Conservation (phyloP, 2,113 vertebrate genomes). For the Hirundichthys speculiger region DNA sequence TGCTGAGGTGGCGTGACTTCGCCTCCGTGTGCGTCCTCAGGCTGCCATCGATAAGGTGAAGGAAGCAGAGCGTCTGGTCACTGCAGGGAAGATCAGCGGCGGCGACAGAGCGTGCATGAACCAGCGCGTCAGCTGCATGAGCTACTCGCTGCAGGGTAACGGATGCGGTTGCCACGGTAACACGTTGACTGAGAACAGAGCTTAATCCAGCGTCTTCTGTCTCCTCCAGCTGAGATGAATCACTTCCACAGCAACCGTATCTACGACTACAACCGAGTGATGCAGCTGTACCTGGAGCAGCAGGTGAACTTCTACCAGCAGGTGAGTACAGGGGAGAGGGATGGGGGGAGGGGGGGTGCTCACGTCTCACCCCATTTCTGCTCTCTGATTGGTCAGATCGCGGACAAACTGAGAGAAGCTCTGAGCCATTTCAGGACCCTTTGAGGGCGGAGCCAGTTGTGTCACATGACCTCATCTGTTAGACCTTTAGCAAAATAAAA, state of each 20-base stretch:
- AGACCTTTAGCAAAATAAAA: constrained; percentile 21
- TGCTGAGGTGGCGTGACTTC: neutral
- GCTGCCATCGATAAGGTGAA: constrained; percentile 93
- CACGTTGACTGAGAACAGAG: neutral
- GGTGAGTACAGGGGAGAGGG: constrained; percentile 64
- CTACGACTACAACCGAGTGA: constrained; percentile 94
- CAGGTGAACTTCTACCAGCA: constrained; percentile 92
- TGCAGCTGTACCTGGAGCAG: constrained; percentile 91
- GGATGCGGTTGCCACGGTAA: neutral
- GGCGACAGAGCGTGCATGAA: constrained; percentile 88
- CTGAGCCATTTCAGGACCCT: constrained; percentile 88
- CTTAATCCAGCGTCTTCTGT: constrained; percentile 9
- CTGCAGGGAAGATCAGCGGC: constrained; percentile 86
- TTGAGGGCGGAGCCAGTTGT: constrained; percentile 66
- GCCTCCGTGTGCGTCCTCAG: constrained; percentile 62
- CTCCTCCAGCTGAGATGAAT: constrained; percentile 91
- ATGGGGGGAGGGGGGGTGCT: too few species aligned
- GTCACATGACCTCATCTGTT: neutral
- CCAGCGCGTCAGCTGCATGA: constrained; percentile 82
- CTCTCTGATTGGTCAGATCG: constrained; percentile 82
- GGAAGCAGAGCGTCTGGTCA: constrained; percentile 90
- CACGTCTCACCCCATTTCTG: constrained; percentile 15
- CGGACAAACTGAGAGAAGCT: constrained; percentile 92
- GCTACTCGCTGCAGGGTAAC: constrained; percentile 55
- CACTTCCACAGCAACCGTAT: constrained; percentile 97